Evolutionary conservation across 2,888 invertebrate genomes (phyloP).

Genomic region (Lamellibrachia satsuma): DNA sequence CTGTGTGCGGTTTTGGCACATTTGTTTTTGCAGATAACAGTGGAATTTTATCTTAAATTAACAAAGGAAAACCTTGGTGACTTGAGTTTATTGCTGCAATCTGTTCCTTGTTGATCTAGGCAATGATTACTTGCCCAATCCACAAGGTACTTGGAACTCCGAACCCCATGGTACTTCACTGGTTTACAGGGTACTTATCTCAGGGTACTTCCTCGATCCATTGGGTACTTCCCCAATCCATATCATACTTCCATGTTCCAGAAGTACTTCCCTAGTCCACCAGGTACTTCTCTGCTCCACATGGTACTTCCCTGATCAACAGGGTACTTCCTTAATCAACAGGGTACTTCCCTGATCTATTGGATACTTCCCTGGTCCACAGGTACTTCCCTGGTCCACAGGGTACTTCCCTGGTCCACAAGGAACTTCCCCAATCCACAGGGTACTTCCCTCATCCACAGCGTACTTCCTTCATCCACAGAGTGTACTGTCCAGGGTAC

Average conservation of each 20-base stretch:
- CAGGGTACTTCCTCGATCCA: background rate
- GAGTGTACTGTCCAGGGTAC: too few species aligned
- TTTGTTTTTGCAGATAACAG: background rate
- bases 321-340: background rate
- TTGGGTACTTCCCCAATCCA: background rate
- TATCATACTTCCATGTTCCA: background rate
- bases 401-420: too few species aligned
- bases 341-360: background rate
- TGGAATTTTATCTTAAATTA: background rate
- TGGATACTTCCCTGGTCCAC: background rate
- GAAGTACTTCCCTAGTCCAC: background rate
- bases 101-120: background rate
- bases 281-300: background rate
- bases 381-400: background rate
- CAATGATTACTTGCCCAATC: background rate
- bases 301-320: background rate
- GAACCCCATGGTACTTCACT: background rate
- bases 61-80: background rate
- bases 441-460: too few species aligned
- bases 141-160: background rate
- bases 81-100: background rate
- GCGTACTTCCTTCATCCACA: too few species aligned
- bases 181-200: background rate
- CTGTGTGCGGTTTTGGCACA: background rate
- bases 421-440: too few species aligned